Evolutionary conservation across 1,140 invertebrate genomes (phyloP), one percentile per base, ranked within the genome.

Genomic region (Leptinotarsa lineolata): DNA sequence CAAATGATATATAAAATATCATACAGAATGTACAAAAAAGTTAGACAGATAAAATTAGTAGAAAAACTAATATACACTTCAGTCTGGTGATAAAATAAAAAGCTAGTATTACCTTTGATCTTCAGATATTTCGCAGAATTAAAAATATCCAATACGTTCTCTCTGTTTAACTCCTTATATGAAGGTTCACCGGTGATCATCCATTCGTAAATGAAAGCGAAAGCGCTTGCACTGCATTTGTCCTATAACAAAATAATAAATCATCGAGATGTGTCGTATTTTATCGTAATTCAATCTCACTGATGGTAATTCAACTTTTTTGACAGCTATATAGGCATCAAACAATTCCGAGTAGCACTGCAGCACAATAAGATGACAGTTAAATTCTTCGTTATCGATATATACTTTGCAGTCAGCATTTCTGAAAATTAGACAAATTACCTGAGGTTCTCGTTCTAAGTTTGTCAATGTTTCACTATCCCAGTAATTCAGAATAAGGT

Each of bases 151-250:
- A 93, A 81, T 66, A 93, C 89, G 77, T 91, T 90, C 64, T 91
- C 87, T 71, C 90, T 86, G 66, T 86, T 87, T 2, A 92, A 80
- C 2, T 89, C 79, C 58, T 87, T 87, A 73, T 88, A 88, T 65
- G 88, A 89, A 16, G 90, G 88, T 22, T 81, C 85, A 15, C 87
- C 85, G 61, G 86, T 88, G 74, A 91, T 88, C 91, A 93, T 92
- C 92, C 92, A 93, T 72, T 91, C 88, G 81, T 93, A 93, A 74
- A 92, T 90, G 54, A 88, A 88, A 18, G 87, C 86, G 79, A 93
- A 93, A 1, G 91, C 88, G 16, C 72, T 22, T 12, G 80, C 76
- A 64, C 79, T 82, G 61, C 80, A 81, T 77, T 82, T 82, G 72
- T 84, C 79, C 81, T 83, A 67, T 18, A 73, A 79, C 30, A 39